These are phyloP conservation scores for Melanotaenia maccullochi DNA, from an alignment of 2,797 vertebrate species.

Conservation along the genomic window DNA sequence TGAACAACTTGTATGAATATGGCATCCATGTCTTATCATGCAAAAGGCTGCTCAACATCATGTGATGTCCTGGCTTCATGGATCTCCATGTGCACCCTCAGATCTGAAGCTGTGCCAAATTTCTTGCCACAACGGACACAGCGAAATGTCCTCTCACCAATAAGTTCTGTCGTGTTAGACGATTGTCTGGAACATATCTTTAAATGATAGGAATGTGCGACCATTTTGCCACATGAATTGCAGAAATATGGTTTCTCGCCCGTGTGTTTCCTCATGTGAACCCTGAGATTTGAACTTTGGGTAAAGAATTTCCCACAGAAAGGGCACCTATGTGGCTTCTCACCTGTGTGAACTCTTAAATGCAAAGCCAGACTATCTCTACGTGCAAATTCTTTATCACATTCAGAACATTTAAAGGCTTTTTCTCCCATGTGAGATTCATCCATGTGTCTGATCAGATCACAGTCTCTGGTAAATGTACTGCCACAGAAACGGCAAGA, in stretches of 20 bases:
- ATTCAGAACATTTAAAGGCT: conserved; percentile 41
- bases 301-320: conserved; percentile 44
- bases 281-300: conserved; percentile 46
- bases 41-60: not conserved
- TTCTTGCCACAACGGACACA: not conserved
- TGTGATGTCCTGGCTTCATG: conserved; percentile 8
- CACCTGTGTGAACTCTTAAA: conserved; percentile 49
- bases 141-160: conserved; percentile 1
- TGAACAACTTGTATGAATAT: not conserved
- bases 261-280: conserved; percentile 52
- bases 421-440: conserved; percentile 20
- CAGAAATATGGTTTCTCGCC: conserved; percentile 54
- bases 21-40: not conserved
- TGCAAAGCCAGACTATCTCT: conserved; percentile 34
- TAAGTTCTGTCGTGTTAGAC: not conserved
- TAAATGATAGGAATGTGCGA: conserved; percentile 37
- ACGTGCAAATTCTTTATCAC: conserved; percentile 30
- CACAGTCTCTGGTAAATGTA: conserved; percentile 19
- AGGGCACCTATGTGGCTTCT: conserved; percentile 44
- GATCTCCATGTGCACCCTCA: conserved; percentile 14
- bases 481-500: conserved; percentile 38
- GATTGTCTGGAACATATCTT: conserved; percentile 26
- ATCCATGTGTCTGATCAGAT: conserved; percentile 37
- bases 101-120: conserved; percentile 7
- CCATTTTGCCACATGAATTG: conserved; percentile 35